phyloP scores from a whole-genome alignment of 1,140 invertebrate species.

The Drosophila bocki region DNA sequence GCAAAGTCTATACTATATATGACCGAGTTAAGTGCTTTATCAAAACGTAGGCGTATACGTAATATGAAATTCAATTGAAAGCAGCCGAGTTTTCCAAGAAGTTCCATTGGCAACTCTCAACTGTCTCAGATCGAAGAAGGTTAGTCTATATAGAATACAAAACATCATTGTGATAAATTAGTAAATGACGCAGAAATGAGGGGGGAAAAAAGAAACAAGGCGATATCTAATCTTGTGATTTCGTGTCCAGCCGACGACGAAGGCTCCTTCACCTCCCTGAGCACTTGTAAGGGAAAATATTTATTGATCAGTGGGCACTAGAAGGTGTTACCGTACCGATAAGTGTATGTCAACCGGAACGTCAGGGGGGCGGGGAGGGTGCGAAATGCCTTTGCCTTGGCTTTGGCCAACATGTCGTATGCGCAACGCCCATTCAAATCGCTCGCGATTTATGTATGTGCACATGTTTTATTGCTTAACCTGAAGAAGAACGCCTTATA shows the following conservation, averaged over 20 bases:
- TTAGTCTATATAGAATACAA: slow-evolving; percentile 44
- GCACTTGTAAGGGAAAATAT: slow-evolving; percentile 42
- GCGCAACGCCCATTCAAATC: slow-evolving; percentile 45
- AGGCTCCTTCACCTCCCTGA: slow-evolving; percentile 9
- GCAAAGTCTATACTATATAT: slow-evolving; percentile 23
- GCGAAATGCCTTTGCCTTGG: slow-evolving; percentile 26
- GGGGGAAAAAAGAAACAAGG: slow-evolving; percentile 13
- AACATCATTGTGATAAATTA: slow-evolving; percentile 72
- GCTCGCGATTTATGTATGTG: slow-evolving; percentile 40
- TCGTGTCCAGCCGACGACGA: slow-evolving; percentile 32
- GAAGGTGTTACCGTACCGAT: slow-evolving; percentile 40
- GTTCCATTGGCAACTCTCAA: not conserved
- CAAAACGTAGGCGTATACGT: slow-evolving; percentile 65
- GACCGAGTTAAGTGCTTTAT: slow-evolving; percentile 46
- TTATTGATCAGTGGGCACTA: slow-evolving; percentile 46
- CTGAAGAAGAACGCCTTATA: slow-evolving; percentile 41
- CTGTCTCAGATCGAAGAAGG: slow-evolving; percentile 18
- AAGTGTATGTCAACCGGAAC: slow-evolving; percentile 40
- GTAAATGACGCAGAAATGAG: slow-evolving; percentile 73
- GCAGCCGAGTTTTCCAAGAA: slow-evolving; percentile 31
- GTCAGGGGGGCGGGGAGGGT: not conserved
- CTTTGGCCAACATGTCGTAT: slow-evolving; percentile 51
- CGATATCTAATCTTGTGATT: slow-evolving; percentile 73
- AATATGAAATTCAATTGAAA: slow-evolving; percentile 50
- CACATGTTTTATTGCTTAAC: slow-evolving; percentile 48